Percentiles rank a stretch among this genome's conserved stretches.
These are phyloP conservation scores for Poicephalus meyeri DNA, from an alignment of 2,113 vertebrate genomes.

Conservation along the genomic window DNA sequence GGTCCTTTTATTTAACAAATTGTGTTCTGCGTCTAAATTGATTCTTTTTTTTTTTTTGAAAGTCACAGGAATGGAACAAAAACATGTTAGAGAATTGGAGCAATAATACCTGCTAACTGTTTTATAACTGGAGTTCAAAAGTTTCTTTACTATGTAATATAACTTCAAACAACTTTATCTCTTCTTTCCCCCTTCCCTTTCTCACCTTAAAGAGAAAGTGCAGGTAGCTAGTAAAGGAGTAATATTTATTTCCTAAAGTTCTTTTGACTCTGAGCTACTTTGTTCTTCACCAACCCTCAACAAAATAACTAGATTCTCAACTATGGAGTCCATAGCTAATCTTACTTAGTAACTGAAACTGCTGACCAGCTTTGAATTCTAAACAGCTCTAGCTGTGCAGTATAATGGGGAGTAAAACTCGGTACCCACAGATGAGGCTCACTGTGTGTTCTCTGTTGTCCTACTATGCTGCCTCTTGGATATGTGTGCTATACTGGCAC, in stretches of 20 bases:
- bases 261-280: not conserved
- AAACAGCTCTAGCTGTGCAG: not conserved
- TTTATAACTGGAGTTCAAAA: not conserved
- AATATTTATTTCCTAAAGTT: not conserved
- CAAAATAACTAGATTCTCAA: not conserved
- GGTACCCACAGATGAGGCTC: not conserved
- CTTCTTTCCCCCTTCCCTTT: not conserved
- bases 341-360: not conserved
- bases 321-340: not conserved
- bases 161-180: not conserved
- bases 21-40: not conserved
- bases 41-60: not conserved
- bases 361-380: not conserved
- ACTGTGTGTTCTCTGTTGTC: not conserved
- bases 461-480: not conserved
- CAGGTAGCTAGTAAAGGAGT: not conserved
- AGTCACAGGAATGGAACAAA: not conserved
- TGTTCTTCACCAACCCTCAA: not conserved
- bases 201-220: not conserved
- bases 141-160: not conserved
- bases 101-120: not conserved
- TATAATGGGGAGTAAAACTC: not conserved
- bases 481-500: not conserved
- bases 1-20: not conserved
- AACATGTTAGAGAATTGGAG: not conserved